phyloP scores from a whole-genome alignment of 2,888 invertebrate species.

The Drosophila neonasuta region DNA sequence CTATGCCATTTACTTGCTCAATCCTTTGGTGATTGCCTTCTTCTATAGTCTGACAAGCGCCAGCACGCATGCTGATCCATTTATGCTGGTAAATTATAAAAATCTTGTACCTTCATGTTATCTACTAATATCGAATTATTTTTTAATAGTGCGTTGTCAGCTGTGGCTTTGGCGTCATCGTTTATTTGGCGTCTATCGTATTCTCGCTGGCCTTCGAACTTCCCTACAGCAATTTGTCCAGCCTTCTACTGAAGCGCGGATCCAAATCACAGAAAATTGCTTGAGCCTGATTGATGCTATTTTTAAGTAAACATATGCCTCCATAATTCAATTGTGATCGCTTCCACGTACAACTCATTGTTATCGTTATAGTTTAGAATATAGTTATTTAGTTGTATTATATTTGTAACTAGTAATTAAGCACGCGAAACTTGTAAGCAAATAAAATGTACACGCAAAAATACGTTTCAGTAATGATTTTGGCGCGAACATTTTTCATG shows the following conservation, averaged over 20 bases:
- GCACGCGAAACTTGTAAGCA: neutral
- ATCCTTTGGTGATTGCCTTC: constrained; percentile 84
- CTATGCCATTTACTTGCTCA: constrained; percentile 84
- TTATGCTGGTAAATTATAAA: constrained; percentile 78
- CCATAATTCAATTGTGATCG: constrained; percentile 69
- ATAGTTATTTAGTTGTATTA: constrained; percentile 43
- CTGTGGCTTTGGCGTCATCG: constrained; percentile 79
- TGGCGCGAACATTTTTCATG: neutral
- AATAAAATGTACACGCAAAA: neutral
- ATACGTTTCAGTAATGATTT: neutral
- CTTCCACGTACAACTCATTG: constrained; percentile 66
- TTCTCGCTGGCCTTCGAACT: constrained; percentile 80
- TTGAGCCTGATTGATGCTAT: constrained; percentile 61
- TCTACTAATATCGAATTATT: neutral
- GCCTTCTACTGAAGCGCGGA: constrained; percentile 56
- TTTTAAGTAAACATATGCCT: constrained; percentile 47
- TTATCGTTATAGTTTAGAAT: constrained; percentile 38
- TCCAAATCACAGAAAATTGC: constrained; percentile 42
- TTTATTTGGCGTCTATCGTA: constrained; percentile 78
- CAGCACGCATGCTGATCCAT: constrained; percentile 81
- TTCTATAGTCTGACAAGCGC: constrained; percentile 81
- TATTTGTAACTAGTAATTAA: constrained; percentile 17
- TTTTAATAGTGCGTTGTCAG: constrained; percentile 74
- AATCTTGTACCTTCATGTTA: neutral
- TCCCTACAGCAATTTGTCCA: constrained; percentile 81